These are phyloP conservation scores for Stictocephala bisonia DNA, from an alignment of 2,888 invertebrate genomes.

Conservation along the genomic window DNA sequence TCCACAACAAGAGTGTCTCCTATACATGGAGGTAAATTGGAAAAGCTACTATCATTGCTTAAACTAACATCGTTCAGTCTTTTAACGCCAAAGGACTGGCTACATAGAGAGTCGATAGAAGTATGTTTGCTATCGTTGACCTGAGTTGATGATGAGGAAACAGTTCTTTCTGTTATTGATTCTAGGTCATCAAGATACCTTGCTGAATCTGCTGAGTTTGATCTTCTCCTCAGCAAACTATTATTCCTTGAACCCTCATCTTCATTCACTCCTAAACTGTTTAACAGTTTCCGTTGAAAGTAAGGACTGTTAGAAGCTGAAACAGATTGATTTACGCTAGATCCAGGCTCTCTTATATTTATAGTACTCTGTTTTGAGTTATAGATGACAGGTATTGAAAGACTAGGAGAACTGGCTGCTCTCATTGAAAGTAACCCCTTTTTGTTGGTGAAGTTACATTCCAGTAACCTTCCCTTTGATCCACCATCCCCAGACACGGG, in stretches of 20 bases:
- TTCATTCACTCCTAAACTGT: constrained; percentile 25
- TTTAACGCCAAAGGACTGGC: constrained; percentile 35
- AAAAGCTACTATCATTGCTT: constrained; percentile 40
- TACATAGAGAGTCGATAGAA: constrained; percentile 46
- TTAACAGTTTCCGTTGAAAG: constrained; percentile 66
- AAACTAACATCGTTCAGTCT: constrained; percentile 20
- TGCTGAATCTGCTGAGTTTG: constrained; percentile 80
- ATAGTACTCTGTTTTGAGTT: constrained; percentile 44
- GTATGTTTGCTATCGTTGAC: constrained; percentile 43
- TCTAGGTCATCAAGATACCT: constrained; percentile 72
- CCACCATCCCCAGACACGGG: constrained; percentile 49
- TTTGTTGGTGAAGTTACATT: constrained; percentile 37
- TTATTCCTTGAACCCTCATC: constrained; percentile 24
- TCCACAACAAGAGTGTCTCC: constrained; percentile 13
- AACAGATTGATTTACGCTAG: constrained; percentile 62
- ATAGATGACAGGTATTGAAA: constrained; percentile 17
- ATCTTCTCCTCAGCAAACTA: constrained; percentile 65
- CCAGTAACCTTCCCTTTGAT: constrained; percentile 44
- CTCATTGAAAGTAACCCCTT: constrained; percentile 42
- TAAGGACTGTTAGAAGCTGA: constrained; percentile 67
- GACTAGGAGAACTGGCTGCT: constrained; percentile 51
- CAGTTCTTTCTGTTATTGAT: constrained; percentile 49
- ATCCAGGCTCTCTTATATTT: constrained; percentile 56
- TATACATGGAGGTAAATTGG: constrained; percentile 21
- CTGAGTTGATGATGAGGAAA: constrained; percentile 44